Evolutionary conservation across 2,113 vertebrate species (phyloP), one percentile per base, ranked within the genome.

Genomic region (Thryonomys swinderianus): DNA sequence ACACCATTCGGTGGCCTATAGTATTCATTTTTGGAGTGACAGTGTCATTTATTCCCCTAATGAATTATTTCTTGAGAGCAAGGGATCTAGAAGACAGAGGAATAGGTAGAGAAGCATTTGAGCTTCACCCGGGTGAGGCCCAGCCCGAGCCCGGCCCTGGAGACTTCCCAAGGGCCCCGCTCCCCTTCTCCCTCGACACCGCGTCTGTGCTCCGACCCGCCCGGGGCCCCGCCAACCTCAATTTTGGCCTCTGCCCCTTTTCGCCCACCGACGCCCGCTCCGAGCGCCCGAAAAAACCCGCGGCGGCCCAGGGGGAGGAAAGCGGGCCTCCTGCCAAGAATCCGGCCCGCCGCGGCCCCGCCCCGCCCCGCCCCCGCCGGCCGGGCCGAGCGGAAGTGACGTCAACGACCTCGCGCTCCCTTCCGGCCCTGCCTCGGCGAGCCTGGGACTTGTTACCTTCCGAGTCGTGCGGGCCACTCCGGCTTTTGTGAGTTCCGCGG

Each of bases 341-440:
- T 25, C 6, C 25, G 11, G 42, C 42, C 6, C 25, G 11, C 3
- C 21, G 69, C 21, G 9, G 73, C 2, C 21, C 3, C 30, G 14
- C 51, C 7, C 16, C 32, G 71, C 10, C 66, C 73, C 73, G 42
- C 40, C 73, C 25, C 69, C 61, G 5, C 11, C 11, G 8, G 1
- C 32, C 2, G 2, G 10, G 7, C 55, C 18, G 34, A 34, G 45
- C 71, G 90, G 90, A 92, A 85, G 81, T 92, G 90, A 85, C 69
- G 59, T 66, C 30, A 25, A 0, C 1, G 12, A 0, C 57, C 7
- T 11, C 48, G 11, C 42, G 34, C 12, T 13, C 27, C 42, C 27
- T 76, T 85, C 69, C 69, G 67, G 69, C 8, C 45, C 1, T 76
- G 27, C 25, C 45, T 76, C 37, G n/a, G 37, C 37, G 7, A 37